A percentile compares a stretch with the other conserved stretches of the same genome.
phyloP scores from a whole-genome alignment of 2,113 vertebrate genomes.

The Carlito syrichta region DNA sequence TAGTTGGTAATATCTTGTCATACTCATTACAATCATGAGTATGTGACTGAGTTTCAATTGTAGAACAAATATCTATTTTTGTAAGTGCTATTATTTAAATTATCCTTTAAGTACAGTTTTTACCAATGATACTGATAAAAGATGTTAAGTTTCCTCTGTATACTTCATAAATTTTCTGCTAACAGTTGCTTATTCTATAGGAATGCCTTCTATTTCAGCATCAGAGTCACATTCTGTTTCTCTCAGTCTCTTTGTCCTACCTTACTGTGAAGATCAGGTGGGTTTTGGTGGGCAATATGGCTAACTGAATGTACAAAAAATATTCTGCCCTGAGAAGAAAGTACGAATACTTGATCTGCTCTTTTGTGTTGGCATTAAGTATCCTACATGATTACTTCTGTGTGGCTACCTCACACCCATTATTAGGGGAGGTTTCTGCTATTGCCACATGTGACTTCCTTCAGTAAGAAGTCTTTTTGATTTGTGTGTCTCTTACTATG shows the following conservation, averaged over 20 bases:
- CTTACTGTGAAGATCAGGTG: neutral
- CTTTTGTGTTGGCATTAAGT: neutral
- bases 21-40: neutral
- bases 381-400: neutral
- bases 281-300: neutral
- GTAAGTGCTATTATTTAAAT: neutral
- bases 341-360: neutral
- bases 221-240: neutral
- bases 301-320: neutral
- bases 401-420: neutral
- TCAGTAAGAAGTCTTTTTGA: neutral
- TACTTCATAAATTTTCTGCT: neutral
- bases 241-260: neutral
- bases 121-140: neutral
- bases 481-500: neutral
- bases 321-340: neutral
- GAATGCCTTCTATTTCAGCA: neutral
- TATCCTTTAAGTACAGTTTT: neutral
- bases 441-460: neutral
- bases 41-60: neutral
- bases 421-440: neutral
- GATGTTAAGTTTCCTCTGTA: neutral
- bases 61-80: neutral
- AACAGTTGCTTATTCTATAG: neutral
- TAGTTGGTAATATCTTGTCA: constrained; percentile 17